Percentiles rank a stretch among this genome's conserved stretches.
Evolutionary conservation across 2,113 vertebrate species (phyloP).

Genomic region (Taurulus bubalis): DNA sequence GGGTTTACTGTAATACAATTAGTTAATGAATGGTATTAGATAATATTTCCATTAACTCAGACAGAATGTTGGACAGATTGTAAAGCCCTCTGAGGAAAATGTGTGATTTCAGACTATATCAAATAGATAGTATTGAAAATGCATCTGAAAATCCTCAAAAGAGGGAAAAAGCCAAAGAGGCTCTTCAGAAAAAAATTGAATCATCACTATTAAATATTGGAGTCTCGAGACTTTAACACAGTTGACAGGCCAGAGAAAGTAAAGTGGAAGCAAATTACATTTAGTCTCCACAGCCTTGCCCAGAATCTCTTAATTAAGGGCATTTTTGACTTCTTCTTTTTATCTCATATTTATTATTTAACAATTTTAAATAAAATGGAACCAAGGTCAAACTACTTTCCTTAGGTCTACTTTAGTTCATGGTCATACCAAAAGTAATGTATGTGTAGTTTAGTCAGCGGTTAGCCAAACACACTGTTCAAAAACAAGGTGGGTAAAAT

Average conservation of each 20-base stretch:
- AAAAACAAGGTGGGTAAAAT: neutral
- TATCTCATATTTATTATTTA: neutral
- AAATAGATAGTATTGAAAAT: neutral
- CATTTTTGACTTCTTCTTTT: neutral
- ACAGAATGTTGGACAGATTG: neutral
- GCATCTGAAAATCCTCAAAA: neutral
- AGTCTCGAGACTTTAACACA: neutral
- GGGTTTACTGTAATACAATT: neutral
- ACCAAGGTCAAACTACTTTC: neutral
- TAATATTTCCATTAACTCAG: neutral
- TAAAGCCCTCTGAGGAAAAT: too few species aligned
- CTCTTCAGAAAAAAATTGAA: neutral
- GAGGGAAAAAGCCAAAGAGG: neutral
- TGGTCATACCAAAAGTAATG: neutral
- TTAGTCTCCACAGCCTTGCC: neutral
- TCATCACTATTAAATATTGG: neutral
- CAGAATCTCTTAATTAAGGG: neutral
- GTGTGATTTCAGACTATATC: too few species aligned
- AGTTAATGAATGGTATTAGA: neutral
- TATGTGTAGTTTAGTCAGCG: neutral
- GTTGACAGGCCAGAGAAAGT: neutral
- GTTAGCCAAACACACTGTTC: neutral
- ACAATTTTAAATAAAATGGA: neutral
- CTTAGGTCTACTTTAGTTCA: slow-evolving; percentile 10
- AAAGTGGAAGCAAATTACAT: neutral